Base-by-base conservation (phyloP, 2,797 vertebrate genomes). In the Yasuhikotakia modesta region DNA sequence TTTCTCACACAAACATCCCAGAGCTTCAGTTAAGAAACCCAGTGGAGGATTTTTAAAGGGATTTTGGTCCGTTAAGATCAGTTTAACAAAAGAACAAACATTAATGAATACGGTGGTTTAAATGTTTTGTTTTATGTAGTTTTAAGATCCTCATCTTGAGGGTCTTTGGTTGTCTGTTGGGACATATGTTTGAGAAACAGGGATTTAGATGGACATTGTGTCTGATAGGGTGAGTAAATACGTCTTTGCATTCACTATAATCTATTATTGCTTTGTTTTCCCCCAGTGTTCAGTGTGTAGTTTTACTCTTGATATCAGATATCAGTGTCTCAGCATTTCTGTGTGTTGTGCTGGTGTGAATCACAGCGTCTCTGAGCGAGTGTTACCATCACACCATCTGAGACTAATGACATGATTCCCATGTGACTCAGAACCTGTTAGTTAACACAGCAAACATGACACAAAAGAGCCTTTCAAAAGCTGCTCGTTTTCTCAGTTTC, bases 251-350 rank as follows among this genome's bases (percentile, higher is more conserved):
- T 50, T 7, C 50, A 35, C 5, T 35, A 19, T 30, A 27, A 46
- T 66, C 0, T 7, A 3, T 45, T 43, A 30, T 24, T 48, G 46
- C 16, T 48, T 48, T 12, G 55, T 57, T 57, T 57, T 65, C 5
- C 8, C 30, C 5, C 5, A 22, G 12, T 5, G 48, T 5, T 3
- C 19, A 53, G 64, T 52, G 61, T 7, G 2, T 57, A 6, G 19
- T 67, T 22, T 67, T 57, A 57, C 1, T 0, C 32, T 45, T 75
- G 32, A 45, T 57, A 55, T 57, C 21, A 55, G 58, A 63, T 53
- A 63, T 78, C 1, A 55, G 30, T 53, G 32, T 12, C 46, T 70
- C 57, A 14, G 48, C 58, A 43, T 70, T 70, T 78, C 67, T 52
- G 58, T 14, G 1, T 10, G 4, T 52, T 77, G 45, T 63, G 67